These are phyloP conservation scores for Neostethus bicornis DNA, from an alignment of 2,797 vertebrate species.

Conservation along the genomic window DNA sequence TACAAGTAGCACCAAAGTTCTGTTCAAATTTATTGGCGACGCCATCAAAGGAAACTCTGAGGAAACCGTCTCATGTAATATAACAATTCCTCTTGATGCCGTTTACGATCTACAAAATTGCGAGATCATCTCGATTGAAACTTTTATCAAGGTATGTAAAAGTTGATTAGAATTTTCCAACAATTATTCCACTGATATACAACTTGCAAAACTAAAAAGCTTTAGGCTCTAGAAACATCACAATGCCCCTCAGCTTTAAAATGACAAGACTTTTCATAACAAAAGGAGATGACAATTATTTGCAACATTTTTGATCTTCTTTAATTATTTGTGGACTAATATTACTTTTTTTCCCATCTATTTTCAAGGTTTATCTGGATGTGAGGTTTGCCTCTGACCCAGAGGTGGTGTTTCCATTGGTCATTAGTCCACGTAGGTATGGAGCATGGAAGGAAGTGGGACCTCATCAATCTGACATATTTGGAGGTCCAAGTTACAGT, in stretches of 20 bases:
- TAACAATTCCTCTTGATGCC: constrained; percentile 80
- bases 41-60: constrained; percentile 78
- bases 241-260: no score
- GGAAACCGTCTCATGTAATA: constrained; percentile 79
- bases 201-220: no score
- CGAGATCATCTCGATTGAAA: constrained; percentile 86
- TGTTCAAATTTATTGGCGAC: constrained; percentile 83
- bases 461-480: constrained; percentile 3
- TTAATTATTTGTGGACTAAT: no score
- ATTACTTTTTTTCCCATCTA: background rate
- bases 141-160: constrained; percentile 82
- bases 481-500: no score
- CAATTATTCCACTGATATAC: no score
- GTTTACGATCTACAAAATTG: constrained; percentile 80
- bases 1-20: constrained; percentile 63
- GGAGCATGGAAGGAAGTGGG: background rate
- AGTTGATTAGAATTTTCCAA: background rate
- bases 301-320: no score
- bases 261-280: no score
- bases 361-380: constrained; percentile 62
- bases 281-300: no score
- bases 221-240: no score
- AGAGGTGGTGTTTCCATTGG: constrained; percentile 49
- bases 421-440: constrained; percentile 19
- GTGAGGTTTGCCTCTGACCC: constrained; percentile 58